A percentile compares a stretch with the other conserved stretches of the same genome.
phyloP scores from a whole-genome alignment of 35 echinoderm and acorn worm species.

The Acanthaster planci region DNA sequence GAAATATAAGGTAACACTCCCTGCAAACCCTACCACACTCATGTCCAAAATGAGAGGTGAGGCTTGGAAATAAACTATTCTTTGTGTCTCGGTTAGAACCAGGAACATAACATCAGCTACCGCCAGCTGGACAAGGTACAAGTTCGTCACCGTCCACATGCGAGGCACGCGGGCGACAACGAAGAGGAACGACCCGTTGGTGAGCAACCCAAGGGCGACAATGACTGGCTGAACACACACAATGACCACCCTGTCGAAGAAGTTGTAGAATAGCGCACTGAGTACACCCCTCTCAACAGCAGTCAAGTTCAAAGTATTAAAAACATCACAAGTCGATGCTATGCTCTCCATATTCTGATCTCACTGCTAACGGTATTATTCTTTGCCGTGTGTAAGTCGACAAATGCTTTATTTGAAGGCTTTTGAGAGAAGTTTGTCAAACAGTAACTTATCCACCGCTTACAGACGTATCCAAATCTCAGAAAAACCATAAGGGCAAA shows the following conservation, averaged over 20 bases:
- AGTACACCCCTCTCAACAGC: not conserved
- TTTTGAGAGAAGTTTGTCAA: too few relatives aligned
- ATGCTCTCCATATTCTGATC: too few relatives aligned
- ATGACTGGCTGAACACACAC: not conserved
- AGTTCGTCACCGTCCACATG: slow-evolving; percentile 4
- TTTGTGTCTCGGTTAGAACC: not conserved
- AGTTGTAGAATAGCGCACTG: not conserved
- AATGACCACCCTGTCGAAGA: not conserved
- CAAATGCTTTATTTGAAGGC: too few relatives aligned
- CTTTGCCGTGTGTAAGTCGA: too few relatives aligned
- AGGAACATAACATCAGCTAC: not conserved
- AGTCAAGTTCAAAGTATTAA: not conserved
- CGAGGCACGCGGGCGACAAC: slow-evolving; percentile 4
- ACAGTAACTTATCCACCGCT: too few relatives aligned
- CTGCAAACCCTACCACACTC: not conserved
- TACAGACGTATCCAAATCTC: too few relatives aligned
- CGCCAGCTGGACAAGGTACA: slow-evolving; percentile 10
- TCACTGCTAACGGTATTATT: too few relatives aligned
- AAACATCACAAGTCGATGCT: not conserved
- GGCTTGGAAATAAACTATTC: not conserved
- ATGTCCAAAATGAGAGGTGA: not conserved
- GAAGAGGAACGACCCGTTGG: not conserved
- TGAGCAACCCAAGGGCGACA: not conserved
- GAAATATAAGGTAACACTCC: not conserved
- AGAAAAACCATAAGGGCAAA: too few relatives aligned